Evolutionary conservation across 2,888 invertebrate species (phyloP).

Genomic region (Himalopsyche anomala): DNA sequence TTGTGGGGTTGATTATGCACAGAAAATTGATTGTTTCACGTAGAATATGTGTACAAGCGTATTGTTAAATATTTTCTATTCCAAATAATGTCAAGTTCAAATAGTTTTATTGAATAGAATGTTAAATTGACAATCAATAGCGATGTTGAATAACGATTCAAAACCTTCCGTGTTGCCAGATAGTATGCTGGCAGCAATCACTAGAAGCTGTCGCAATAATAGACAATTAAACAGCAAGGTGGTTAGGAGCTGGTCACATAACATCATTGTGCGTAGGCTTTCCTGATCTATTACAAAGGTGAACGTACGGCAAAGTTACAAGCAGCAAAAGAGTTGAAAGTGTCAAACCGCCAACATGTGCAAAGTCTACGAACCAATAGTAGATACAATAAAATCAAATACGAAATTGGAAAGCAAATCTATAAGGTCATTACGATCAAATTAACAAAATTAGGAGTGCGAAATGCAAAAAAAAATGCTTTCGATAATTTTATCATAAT

Average conservation of each 20-base stretch:
- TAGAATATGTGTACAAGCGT: too few relatives aligned
- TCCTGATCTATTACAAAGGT: constrained; percentile 53
- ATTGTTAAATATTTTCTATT: too few relatives aligned
- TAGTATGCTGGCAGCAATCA: not conserved
- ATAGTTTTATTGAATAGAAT: too few relatives aligned
- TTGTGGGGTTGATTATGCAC: too few relatives aligned
- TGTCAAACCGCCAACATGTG: not conserved
- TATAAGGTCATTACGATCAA: too few relatives aligned
- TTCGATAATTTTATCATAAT: too few relatives aligned
- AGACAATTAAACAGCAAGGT: not conserved
- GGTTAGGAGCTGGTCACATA: not conserved
- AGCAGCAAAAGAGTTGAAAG: constrained; percentile 6
- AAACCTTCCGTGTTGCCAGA: not conserved
- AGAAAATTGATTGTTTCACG: too few relatives aligned
- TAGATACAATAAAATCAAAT: too few relatives aligned
- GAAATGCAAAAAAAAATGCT: too few relatives aligned
- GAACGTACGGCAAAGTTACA: constrained; percentile 51
- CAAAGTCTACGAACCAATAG: not conserved
- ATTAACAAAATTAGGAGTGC: too few relatives aligned
- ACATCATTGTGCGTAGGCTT: constrained; percentile 45
- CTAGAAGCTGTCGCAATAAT: not conserved
- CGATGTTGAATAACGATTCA: not conserved
- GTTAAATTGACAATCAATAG: not conserved
- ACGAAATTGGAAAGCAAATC: too few relatives aligned
- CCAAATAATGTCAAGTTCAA: too few relatives aligned